Evolutionary conservation across 2,888 invertebrate genomes (phyloP), one percentile per base, ranked within the genome.

Genomic region (Drosophila mimica): DNA sequence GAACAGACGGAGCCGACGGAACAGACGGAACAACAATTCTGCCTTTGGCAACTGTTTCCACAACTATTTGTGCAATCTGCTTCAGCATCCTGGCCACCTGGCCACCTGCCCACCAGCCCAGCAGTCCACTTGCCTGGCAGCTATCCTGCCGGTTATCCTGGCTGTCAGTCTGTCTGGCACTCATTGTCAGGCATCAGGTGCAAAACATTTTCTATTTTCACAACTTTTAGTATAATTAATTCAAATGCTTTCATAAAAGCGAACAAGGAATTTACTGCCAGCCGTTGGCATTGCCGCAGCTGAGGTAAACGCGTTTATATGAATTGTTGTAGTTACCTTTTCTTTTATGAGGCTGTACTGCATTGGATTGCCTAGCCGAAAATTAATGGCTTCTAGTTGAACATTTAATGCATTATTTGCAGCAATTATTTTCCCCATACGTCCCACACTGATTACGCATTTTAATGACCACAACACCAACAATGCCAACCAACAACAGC

Each of bases 151-250:
- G 13, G 17, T 34, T 46, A 46, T 46, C 8, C 36, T 36, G 48
- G 1, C 52, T 43, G 57, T 57, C 56, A 34, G 65, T 31, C n/a
- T 51, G 46, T 31, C 65, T 48, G 60, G 48, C 69, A 48, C 56
- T 65, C 64, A 59, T 69, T 77, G 79, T 75, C 74, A 68, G 79
- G 73, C 85, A 88, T 78, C 88, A 89, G 86, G 81, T 89, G 88
- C 75, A 88, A 82, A 89, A 73, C 83, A 82, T 85, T 90, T 87
- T 86, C 88, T 82, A 84, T 84, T 88, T 79, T 84, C 87, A 88
- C 87, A 84, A 87, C 89, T 87, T 84, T 87, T 64, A 79, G 82
- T 79, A 87, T 88, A 87, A 88, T 87, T 87, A 87, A 87, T 89
- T 89, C 88, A 89, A 89, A 82, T 80, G 88, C 75, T 84, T 77